Conservation (phyloP, 2,888 invertebrate species). For the Pseudoips prasinana region DNA sequence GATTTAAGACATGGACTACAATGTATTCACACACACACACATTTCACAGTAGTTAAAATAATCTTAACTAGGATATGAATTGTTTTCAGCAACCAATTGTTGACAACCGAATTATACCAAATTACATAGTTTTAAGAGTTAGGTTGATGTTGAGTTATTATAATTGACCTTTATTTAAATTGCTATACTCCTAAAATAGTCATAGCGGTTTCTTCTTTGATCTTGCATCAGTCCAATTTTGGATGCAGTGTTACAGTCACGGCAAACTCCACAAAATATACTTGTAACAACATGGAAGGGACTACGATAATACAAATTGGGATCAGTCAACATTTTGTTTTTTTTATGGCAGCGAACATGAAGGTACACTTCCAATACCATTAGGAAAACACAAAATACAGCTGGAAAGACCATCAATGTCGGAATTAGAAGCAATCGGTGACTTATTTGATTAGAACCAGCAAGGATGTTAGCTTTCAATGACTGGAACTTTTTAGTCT, state of each 20-base stretch:
- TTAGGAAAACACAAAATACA: constrained; percentile 71
- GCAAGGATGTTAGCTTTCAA: constrained; percentile 61
- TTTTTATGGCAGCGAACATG: constrained; percentile 87
- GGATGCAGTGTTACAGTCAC: constrained; percentile 82
- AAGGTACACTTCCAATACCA: constrained; percentile 82
- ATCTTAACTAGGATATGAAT: too few species aligned
- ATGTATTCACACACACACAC: too few species aligned
- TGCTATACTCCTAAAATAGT: constrained; percentile 59
- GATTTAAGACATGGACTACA: too few species aligned
- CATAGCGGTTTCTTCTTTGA: constrained; percentile 73
- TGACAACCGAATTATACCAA: too few species aligned
- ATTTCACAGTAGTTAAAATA: too few species aligned
- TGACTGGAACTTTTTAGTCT: constrained; percentile 56
- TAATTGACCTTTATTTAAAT: constrained; percentile 36
- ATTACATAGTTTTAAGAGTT: too few species aligned
- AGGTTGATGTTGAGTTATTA: too few species aligned
- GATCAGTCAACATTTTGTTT: constrained; percentile 82
- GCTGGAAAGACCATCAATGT: constrained; percentile 82
- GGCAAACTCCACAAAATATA: constrained; percentile 86
- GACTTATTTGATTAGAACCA: constrained; percentile 64
- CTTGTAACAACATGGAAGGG: constrained; percentile 86
- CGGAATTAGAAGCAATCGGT: constrained; percentile 82
- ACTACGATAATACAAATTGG: constrained; percentile 84
- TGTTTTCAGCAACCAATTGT: too few species aligned
- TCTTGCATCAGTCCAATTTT: constrained; percentile 85